phyloP scores from a whole-genome alignment of 2,797 vertebrate species.

The Antrozous pallidus region DNA sequence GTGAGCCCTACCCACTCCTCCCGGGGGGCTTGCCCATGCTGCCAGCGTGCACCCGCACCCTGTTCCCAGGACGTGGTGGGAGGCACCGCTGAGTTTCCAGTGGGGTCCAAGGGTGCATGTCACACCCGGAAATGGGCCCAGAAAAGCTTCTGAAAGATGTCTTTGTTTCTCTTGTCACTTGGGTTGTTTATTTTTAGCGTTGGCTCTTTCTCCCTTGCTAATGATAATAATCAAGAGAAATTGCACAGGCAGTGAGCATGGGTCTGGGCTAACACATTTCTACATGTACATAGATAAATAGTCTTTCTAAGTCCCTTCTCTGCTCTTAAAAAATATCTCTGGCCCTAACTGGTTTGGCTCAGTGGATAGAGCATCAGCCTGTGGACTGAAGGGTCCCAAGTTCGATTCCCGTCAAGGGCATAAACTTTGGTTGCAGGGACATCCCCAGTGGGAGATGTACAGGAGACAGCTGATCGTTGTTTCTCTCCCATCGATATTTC shows the following conservation, averaged over 20 bases:
- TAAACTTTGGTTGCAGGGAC: no score
- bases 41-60: neutral
- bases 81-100: neutral
- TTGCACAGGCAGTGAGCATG: neutral
- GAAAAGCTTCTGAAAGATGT: neutral
- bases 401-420: no score
- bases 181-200: neutral
- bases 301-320: neutral
- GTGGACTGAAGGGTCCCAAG: no score
- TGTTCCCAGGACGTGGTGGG: neutral
- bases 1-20: neutral
- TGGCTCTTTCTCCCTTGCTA: neutral
- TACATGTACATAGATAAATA: neutral
- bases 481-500: no score
- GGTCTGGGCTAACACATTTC: neutral
- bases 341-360: no score
- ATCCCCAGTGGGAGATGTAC: no score
- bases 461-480: no score
- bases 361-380: no score
- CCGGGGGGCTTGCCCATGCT: rapidly evolving
- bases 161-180: neutral
- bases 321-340: neutral
- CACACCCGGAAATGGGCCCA: neutral
- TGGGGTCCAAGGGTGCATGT: neutral
- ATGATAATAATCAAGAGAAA: neutral